phyloP scores from a whole-genome alignment of 2,797 vertebrate species.

The Diceros bicornis region DNA sequence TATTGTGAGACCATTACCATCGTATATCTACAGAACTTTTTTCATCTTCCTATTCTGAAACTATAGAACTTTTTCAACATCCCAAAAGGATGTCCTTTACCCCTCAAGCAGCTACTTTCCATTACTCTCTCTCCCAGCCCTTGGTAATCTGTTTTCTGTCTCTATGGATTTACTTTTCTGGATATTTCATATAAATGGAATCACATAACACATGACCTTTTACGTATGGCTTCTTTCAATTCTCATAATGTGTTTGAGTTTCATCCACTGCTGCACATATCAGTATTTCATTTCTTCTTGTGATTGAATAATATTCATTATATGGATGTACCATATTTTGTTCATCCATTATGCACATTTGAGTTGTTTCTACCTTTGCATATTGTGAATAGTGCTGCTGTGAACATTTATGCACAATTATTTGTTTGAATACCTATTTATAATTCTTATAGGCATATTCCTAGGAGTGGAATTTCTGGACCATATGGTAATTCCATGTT shows the following conservation, averaged over 20 bases:
- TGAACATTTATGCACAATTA: neutral
- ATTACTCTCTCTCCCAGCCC: neutral
- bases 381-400: neutral
- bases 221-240: neutral
- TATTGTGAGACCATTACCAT: neutral
- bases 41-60: neutral
- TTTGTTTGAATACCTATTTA: neutral
- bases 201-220: neutral
- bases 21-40: neutral
- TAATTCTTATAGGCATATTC: neutral
- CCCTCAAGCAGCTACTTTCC: neutral
- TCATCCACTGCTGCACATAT: neutral
- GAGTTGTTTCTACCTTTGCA: neutral
- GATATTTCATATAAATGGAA: neutral
- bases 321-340: neutral
- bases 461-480: neutral
- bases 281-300: neutral
- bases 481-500: neutral
- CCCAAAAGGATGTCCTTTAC: neutral
- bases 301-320: neutral
- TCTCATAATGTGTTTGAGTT: neutral
- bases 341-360: neutral
- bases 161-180: neutral
- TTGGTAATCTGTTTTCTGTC: neutral
- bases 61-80: neutral